Evolutionary conservation across 2,113 vertebrate species (phyloP).

Genomic region (Hylia prasina): DNA sequence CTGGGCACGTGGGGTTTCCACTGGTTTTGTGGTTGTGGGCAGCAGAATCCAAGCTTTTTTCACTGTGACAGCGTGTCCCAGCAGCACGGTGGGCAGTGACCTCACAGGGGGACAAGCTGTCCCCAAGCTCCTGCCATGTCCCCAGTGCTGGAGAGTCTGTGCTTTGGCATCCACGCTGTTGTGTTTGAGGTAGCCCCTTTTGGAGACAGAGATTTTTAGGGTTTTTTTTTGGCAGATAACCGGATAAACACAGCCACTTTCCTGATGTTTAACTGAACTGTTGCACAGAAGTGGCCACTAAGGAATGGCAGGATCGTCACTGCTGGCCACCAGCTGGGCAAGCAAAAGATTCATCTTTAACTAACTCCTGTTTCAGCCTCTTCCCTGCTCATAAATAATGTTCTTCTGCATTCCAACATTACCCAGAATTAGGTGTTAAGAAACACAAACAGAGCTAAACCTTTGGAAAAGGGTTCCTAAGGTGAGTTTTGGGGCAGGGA

Average conservation of each 20-base stretch:
- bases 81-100: rapidly evolving
- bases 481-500: background rate
- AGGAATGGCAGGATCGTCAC: background rate
- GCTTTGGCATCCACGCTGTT: rapidly evolving
- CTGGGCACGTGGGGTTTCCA: background rate
- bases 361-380: background rate
- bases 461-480: background rate
- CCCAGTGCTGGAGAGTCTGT: background rate
- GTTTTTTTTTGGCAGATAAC: background rate
- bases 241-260: background rate
- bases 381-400: background rate
- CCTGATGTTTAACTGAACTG: background rate
- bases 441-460: background rate
- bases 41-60: background rate
- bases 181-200: background rate
- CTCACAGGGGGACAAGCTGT: rapidly evolving
- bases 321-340: background rate
- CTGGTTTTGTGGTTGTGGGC: background rate
- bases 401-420: background rate
- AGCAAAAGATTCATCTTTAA: background rate
- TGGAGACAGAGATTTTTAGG: background rate
- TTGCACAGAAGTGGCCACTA: background rate
- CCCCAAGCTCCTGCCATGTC: background rate
- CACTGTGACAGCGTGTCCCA: rapidly evolving
- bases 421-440: background rate